Evolutionary conservation across 2,888 invertebrate species (phyloP).

Genomic region (Drosophila antonietae): DNA sequence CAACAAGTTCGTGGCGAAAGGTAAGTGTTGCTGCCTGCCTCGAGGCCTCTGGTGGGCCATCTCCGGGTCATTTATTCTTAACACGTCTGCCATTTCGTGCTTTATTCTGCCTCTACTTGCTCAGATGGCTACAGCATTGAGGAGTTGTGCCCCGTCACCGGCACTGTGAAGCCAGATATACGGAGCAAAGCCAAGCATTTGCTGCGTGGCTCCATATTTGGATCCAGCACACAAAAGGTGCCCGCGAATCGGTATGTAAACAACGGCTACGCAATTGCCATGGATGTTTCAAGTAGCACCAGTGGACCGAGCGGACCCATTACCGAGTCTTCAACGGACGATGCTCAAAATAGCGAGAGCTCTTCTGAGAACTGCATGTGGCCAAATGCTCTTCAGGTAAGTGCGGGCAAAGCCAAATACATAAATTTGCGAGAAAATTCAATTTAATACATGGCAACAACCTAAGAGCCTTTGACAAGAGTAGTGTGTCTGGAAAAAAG

Average conservation of each 20-base stretch:
- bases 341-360: slow-evolving; percentile 56
- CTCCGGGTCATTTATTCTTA: slow-evolving; percentile 44
- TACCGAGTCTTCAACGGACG: slow-evolving; percentile 42
- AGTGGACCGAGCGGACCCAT: slow-evolving; percentile 40
- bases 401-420: slow-evolving; percentile 84
- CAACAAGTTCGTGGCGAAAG: slow-evolving; percentile 83
- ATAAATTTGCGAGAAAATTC: neutral
- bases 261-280: slow-evolving; percentile 60
- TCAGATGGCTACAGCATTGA: slow-evolving; percentile 84
- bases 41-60: slow-evolving; percentile 18
- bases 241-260: slow-evolving; percentile 80
- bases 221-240: slow-evolving; percentile 76
- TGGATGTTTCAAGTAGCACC: slow-evolving; percentile 47
- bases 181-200: slow-evolving; percentile 80
- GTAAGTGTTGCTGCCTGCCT: slow-evolving; percentile 65
- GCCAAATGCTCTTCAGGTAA: slow-evolving; percentile 92
- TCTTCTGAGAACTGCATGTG: slow-evolving; percentile 87
- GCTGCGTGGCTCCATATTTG: slow-evolving; percentile 82
- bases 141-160: slow-evolving; percentile 79
- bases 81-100: slow-evolving; percentile 56
- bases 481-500: neutral
- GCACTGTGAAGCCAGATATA: slow-evolving; percentile 61
- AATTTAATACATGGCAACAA: neutral
- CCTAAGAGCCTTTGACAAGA: neutral
- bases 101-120: slow-evolving; percentile 31